A percentile compares a stretch with the other conserved stretches of the same genome.
phyloP scores from a whole-genome alignment of 2,113 vertebrate genomes.

The Arothron firmamentum region DNA sequence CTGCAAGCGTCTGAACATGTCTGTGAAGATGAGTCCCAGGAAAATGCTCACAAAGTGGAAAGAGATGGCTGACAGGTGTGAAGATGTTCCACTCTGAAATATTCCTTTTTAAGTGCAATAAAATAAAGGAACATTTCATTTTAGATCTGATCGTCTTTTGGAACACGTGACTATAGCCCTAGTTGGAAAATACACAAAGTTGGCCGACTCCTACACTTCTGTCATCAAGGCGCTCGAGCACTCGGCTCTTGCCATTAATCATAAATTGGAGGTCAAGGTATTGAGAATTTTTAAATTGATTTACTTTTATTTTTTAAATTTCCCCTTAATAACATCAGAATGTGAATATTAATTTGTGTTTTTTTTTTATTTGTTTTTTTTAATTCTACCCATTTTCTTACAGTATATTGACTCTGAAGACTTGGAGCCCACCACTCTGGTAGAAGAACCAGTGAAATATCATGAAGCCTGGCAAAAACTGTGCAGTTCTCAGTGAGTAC shows the following conservation, averaged over 20 bases:
- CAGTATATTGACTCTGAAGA: conserved; percentile 97
- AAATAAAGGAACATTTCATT: neutral
- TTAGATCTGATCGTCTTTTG: conserved; percentile 88
- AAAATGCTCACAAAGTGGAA: conserved; percentile 95
- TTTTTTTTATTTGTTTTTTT: neutral
- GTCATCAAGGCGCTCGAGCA: conserved; percentile 96
- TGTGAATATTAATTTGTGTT: neutral
- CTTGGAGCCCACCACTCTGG: conserved; percentile 80
- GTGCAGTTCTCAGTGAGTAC: conserved; percentile 88
- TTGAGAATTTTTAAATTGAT: neutral
- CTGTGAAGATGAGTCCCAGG: conserved; percentile 80
- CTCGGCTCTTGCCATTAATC: conserved; percentile 92
- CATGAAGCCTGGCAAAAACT: conserved; percentile 98
- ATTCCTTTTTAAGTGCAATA: too few species aligned
- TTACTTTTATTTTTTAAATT: too few species aligned
- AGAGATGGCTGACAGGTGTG: conserved; percentile 93
- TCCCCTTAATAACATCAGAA: too few species aligned
- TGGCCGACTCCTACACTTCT: conserved; percentile 93
- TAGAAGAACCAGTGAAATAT: conserved; percentile 92
- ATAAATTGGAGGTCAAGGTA: conserved; percentile 95
- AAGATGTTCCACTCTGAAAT: neutral
- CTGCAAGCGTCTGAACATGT: conserved; percentile 83
- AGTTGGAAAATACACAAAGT: conserved; percentile 96
- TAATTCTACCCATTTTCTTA: neutral
- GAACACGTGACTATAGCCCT: conserved; percentile 89